phyloP scores from a whole-genome alignment of 2,113 vertebrate genomes.

The Oreochromis niloticus region DNA sequence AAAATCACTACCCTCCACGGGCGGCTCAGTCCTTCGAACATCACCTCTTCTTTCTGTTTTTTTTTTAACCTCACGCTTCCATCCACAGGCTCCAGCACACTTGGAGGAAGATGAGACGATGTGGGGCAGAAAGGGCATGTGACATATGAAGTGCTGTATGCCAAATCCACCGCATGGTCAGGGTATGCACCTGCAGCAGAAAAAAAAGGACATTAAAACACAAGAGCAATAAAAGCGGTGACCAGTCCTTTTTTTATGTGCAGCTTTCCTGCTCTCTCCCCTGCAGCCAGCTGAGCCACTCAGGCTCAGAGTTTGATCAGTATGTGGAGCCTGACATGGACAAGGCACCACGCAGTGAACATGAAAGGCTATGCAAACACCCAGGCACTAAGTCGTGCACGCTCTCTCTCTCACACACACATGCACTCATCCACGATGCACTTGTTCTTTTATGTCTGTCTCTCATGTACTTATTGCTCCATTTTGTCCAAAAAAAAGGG shows the following conservation, averaged over 20 bases:
- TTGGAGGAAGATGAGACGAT: background rate
- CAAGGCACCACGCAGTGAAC: constrained; percentile 17
- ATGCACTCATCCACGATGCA: background rate
- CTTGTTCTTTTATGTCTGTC: background rate
- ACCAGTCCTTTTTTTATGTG: background rate
- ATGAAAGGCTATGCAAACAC: constrained; percentile 43
- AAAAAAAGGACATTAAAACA: constrained; percentile 2
- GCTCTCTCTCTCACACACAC: background rate
- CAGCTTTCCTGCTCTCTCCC: background rate
- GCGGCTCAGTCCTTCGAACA: background rate
- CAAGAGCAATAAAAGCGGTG: background rate
- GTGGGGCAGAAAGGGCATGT: background rate
- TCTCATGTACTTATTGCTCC: background rate
- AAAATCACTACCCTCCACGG: background rate
- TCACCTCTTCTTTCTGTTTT: background rate
- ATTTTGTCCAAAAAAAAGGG: background rate
- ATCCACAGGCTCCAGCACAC: background rate
- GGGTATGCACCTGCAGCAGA: constrained; percentile 27
- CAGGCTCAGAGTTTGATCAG: constrained; percentile 31
- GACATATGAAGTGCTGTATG: background rate
- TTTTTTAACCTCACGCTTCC: background rate
- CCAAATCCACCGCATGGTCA: background rate
- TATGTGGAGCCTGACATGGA: constrained; percentile 25
- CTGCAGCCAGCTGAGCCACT: constrained; percentile 42
- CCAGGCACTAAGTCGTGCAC: background rate